A percentile compares a stretch with the other conserved stretches of the same genome.
Conservation (phyloP, 2,888 invertebrate genomes). For the Volucella zonaria region DNA sequence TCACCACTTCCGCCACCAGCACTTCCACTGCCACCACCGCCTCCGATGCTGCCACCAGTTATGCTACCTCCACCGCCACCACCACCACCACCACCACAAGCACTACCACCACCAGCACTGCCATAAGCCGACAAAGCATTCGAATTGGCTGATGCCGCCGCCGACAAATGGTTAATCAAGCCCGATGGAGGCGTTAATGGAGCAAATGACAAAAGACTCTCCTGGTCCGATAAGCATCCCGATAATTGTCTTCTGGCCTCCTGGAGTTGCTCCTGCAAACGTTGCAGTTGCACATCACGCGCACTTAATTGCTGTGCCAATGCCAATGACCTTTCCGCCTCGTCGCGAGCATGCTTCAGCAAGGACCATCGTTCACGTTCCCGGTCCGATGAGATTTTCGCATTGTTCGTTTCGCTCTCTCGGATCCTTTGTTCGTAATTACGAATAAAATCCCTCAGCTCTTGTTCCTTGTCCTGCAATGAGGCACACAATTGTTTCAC, state of each 20-base stretch:
- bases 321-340: constrained; percentile 93
- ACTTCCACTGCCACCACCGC: constrained; percentile 86
- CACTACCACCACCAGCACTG: constrained; percentile 78
- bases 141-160: constrained; percentile 76
- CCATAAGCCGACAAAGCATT: constrained; percentile 78
- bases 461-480: constrained; percentile 96
- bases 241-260: constrained; percentile 91
- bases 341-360: constrained; percentile 93
- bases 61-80: constrained; percentile 83
- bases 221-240: constrained; percentile 93
- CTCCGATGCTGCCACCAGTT: constrained; percentile 83
- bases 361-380: constrained; percentile 95
- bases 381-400: constrained; percentile 86
- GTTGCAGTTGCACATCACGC: constrained; percentile 92
- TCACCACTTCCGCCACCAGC: constrained; percentile 84
- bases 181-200: constrained; percentile 85
- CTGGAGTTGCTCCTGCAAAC: constrained; percentile 92
- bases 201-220: constrained; percentile 89
- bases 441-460: constrained; percentile 95
- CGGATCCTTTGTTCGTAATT: constrained; percentile 96
- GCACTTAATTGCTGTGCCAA: constrained; percentile 94
- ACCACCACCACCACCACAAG: constrained; percentile 82
- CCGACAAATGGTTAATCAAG: constrained; percentile 83
- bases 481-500: constrained; percentile 97
- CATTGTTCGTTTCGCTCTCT: constrained; percentile 88